phyloP scores from a whole-genome alignment of 1,140 invertebrate genomes.

The Chelonus insularis region DNA sequence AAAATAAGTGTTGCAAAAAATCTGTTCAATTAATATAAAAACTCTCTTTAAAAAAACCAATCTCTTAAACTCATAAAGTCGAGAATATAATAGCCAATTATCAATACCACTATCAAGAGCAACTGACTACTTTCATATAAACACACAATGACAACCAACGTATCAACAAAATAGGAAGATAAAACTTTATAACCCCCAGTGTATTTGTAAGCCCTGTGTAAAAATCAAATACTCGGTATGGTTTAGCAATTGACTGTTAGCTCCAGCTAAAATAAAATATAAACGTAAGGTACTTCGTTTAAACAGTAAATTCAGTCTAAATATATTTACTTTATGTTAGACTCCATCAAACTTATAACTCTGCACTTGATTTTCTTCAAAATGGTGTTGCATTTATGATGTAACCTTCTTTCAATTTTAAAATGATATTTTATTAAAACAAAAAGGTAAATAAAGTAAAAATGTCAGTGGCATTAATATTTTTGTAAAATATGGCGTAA shows the following conservation, averaged over 20 bases:
- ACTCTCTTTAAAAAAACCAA: too few relatives aligned
- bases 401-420: too few relatives aligned
- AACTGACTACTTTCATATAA: conserved; percentile 25
- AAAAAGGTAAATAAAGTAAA: background rate
- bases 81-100: conserved; percentile 19
- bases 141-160: background rate
- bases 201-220: conserved; percentile 8
- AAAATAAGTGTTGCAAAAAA: too few relatives aligned
- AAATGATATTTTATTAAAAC: too few relatives aligned
- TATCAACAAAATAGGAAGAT: conserved; percentile 23
- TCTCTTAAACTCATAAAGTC: background rate
- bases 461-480: background rate
- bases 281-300: background rate
- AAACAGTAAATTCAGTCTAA: background rate
- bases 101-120: conserved; percentile 24
- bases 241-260: conserved; percentile 3
- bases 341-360: background rate
- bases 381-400: too few relatives aligned
- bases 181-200: conserved; percentile 19
- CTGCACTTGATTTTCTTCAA: too few relatives aligned
- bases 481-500: background rate
- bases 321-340: background rate
- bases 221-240: conserved; percentile 9
- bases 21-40: too few relatives aligned
- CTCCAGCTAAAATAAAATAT: conserved; percentile 12